phyloP scores from a whole-genome alignment of 1,140 invertebrate species.

The Druon quercuslanigerum region DNA sequence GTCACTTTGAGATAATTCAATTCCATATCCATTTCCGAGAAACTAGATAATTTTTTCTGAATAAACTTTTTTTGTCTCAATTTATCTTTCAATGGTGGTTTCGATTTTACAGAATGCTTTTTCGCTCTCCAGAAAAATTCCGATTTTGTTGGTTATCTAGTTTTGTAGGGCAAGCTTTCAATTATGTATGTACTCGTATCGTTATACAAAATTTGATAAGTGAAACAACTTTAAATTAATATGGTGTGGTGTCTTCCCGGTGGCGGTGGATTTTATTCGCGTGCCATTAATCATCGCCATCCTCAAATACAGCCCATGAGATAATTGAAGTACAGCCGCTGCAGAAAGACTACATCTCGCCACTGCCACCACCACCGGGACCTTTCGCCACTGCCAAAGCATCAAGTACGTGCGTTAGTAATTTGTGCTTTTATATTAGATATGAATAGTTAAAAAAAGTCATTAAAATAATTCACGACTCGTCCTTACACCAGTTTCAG shows the following conservation, averaged over 20 bases:
- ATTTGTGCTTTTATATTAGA: not conserved
- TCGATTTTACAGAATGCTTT: too few species aligned
- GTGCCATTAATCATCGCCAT: conserved; percentile 58
- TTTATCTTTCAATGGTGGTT: too few species aligned
- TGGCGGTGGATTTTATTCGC: conserved; percentile 66
- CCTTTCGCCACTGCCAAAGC: conserved; percentile 78
- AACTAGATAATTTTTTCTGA: too few species aligned
- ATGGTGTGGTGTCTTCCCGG: conserved; percentile 69
- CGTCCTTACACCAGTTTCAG: too few species aligned
- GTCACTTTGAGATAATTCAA: too few species aligned
- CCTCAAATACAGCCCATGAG: conserved; percentile 62
- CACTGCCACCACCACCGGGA: conserved; percentile 76
- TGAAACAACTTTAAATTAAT: conserved; percentile 51
- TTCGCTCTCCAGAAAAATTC: too few species aligned
- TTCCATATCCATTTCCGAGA: too few species aligned
- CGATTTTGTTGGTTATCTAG: too few species aligned
- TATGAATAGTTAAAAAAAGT: too few species aligned
- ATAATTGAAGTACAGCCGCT: conserved; percentile 66
- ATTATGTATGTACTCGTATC: not conserved
- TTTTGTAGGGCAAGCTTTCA: too few species aligned
- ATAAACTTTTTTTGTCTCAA: too few species aligned
- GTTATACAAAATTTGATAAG: not conserved
- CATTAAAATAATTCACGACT: too few species aligned
- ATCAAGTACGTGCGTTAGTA: conserved; percentile 76
- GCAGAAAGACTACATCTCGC: conserved; percentile 66